phyloP scores from a whole-genome alignment of 2,888 invertebrate genomes.

The Ceraclea dissimilis region DNA sequence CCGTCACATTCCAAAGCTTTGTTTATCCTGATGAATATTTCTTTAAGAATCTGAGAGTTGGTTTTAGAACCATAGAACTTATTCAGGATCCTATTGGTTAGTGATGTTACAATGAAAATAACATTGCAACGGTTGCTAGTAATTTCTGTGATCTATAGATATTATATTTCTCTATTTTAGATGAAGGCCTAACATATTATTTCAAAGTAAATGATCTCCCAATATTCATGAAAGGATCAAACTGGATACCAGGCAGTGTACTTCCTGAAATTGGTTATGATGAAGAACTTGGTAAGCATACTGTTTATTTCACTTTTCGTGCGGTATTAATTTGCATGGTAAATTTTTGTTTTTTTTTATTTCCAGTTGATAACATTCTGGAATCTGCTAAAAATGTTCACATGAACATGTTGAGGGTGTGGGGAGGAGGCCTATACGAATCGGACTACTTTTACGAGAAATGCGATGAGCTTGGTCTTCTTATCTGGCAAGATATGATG shows the following conservation, averaged over 20 bases:
- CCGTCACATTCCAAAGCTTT: constrained; percentile 41
- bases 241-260: constrained; percentile 85
- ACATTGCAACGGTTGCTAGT: no score
- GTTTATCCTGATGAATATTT: constrained; percentile 33
- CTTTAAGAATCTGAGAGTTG: constrained; percentile 57
- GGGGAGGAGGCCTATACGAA: constrained; percentile 98
- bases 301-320: background rate
- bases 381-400: constrained; percentile 64
- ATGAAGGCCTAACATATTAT: constrained; percentile 67
- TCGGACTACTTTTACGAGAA: constrained; percentile 79
- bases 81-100: constrained; percentile 59
- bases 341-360: background rate
- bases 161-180: constrained; percentile 4
- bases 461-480: constrained; percentile 81
- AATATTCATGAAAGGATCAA: constrained; percentile 93
- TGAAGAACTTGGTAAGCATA: constrained; percentile 35
- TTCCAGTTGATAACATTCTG: constrained; percentile 54
- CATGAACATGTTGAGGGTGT: constrained; percentile 93
- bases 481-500: constrained; percentile 98
- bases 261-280: constrained; percentile 67
- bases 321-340: background rate
- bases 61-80: constrained; percentile 80
- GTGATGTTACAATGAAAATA: no score
- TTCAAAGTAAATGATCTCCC: constrained; percentile 79
- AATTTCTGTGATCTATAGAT: no score